Percentiles rank a stretch among this genome's conserved stretches.
phyloP scores from a whole-genome alignment of 1,140 invertebrate species.

The Plutomurus gul region DNA sequence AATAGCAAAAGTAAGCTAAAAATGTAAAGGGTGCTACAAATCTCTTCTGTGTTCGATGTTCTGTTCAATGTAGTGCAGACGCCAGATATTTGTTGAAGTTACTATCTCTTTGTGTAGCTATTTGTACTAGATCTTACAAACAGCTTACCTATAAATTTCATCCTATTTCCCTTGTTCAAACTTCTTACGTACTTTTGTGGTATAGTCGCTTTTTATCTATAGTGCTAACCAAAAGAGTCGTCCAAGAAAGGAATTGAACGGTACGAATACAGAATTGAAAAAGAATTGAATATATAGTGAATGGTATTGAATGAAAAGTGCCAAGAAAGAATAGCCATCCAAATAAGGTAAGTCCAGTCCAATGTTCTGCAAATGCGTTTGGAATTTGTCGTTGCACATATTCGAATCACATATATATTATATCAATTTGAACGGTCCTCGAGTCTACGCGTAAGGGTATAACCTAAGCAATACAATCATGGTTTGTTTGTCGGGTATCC shows the following conservation, averaged over 20 bases:
- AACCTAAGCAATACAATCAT: not conserved
- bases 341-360: conserved; percentile 1
- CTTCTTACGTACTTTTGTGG: no score
- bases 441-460: not conserved
- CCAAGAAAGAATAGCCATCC: conserved; percentile 23
- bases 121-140: no score
- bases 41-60: no score
- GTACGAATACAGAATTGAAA: not conserved
- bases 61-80: no score
- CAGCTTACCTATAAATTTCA: no score
- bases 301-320: conserved; percentile 25
- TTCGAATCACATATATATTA: not conserved
- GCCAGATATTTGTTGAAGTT: no score
- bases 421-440: conserved; percentile 7
- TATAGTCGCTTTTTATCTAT: no score
- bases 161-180: no score
- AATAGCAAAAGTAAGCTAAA: no score
- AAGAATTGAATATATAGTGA: conserved; percentile 29
- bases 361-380: not conserved
- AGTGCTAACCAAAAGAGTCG: not conserved
- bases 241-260: not conserved
- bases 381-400: not conserved
- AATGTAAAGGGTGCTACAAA: no score
- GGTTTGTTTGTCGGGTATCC: no score
- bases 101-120: no score